These are phyloP conservation scores for Glossosoma conforme DNA, from an alignment of 1,140 invertebrate genomes.

Conservation along the genomic window DNA sequence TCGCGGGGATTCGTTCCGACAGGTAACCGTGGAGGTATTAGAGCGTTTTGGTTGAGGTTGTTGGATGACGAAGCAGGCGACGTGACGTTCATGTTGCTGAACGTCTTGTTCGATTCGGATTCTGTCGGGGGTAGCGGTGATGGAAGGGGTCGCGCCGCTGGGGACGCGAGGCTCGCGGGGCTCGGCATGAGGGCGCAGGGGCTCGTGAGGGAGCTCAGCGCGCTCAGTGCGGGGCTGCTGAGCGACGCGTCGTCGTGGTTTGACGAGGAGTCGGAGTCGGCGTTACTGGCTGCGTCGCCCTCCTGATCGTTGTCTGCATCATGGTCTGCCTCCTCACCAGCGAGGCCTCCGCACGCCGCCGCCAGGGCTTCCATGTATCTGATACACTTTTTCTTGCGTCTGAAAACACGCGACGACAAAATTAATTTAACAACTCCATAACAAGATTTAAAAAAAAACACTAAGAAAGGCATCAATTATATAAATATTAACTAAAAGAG, in stretches of 20 bases:
- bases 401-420: conserved; percentile 49
- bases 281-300: conserved; percentile 65
- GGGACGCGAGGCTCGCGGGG: conserved; percentile 63
- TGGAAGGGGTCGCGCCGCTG: conserved; percentile 38
- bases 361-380: conserved; percentile 80
- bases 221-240: conserved; percentile 72
- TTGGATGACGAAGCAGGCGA: background rate
- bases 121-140: conserved; percentile 21
- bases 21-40: conserved; percentile 62
- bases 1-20: conserved; percentile 87
- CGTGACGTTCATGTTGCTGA: too few species aligned
- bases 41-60: background rate
- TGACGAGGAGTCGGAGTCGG: conserved; percentile 66
- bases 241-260: conserved; percentile 62
- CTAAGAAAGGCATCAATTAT: too few species aligned
- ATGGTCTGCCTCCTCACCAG: conserved; percentile 45
- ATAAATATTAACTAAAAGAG: too few species aligned
- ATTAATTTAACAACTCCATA: background rate
- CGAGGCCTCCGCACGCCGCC: conserved; percentile 61
- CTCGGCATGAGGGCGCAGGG: conserved; percentile 63
- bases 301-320: conserved; percentile 71
- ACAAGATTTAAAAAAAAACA: background rate
- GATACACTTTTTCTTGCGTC: conserved; percentile 98
- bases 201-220: conserved; percentile 71
- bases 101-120: too few species aligned